Conservation (phyloP, 2,888 invertebrate species). For the Orthosia gothica region DNA sequence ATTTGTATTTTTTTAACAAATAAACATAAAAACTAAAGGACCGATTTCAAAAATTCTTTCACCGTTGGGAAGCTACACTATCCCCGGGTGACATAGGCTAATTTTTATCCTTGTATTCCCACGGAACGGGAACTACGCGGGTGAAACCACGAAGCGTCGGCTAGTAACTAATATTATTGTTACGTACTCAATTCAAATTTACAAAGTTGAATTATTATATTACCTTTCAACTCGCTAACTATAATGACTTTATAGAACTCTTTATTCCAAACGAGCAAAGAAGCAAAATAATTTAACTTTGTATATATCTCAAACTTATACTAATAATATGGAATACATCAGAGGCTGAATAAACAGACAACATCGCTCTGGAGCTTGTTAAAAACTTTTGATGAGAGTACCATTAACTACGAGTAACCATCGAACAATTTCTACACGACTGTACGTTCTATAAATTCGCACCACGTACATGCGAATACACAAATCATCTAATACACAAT, state of each 20-base stretch:
- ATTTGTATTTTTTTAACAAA: too few relatives aligned
- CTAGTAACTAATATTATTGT: not conserved
- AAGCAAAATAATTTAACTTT: slow-evolving; percentile 41
- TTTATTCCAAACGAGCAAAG: slow-evolving; percentile 16
- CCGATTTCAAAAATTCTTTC: too few relatives aligned
- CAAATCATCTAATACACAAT: slow-evolving; percentile 90
- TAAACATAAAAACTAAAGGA: too few relatives aligned
- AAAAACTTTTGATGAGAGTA: slow-evolving; percentile 69
- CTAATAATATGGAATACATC: slow-evolving; percentile 55
- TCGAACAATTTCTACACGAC: slow-evolving; percentile 69
- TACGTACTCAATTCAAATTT: not conserved
- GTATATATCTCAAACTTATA: slow-evolving; percentile 51
- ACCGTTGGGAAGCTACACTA: too few relatives aligned
- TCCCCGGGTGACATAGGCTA: too few relatives aligned
- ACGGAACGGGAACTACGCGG: too few relatives aligned
- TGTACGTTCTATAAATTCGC: slow-evolving; percentile 81
- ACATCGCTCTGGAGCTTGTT: slow-evolving; percentile 61
- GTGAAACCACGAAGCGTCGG: too few relatives aligned
- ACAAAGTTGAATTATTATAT: not conserved
- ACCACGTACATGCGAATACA: slow-evolving; percentile 85
- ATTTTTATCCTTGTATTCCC: too few relatives aligned
- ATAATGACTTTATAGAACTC: not conserved
- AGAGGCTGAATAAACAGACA: slow-evolving; percentile 55
- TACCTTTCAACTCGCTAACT: not conserved
- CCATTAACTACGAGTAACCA: slow-evolving; percentile 64